Conservation (phyloP, 2,888 invertebrate species). For the Chaetogeoica ovagalla region DNA sequence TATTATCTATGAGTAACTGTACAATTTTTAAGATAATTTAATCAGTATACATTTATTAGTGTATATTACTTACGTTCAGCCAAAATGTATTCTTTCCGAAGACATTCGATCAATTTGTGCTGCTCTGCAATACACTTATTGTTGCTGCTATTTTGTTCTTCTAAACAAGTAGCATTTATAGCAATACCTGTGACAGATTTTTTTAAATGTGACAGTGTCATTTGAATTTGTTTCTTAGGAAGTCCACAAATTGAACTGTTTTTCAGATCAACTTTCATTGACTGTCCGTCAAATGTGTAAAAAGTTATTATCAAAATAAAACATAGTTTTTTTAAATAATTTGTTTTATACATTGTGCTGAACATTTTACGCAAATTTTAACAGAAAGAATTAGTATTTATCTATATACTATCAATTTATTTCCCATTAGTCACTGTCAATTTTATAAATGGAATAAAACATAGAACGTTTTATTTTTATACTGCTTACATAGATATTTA, state of each 20-base stretch:
- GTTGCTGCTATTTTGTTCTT: background rate
- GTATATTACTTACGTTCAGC: background rate
- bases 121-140: slow-evolving; percentile 4
- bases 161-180: background rate
- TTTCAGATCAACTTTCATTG: background rate
- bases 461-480: too few species aligned
- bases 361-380: background rate
- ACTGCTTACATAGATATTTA: too few species aligned
- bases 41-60: background rate
- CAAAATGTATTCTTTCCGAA: slow-evolving; percentile 18
- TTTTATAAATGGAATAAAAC: background rate
- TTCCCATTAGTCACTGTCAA: background rate
- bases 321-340: background rate
- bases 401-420: background rate
- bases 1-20: background rate
- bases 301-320: background rate
- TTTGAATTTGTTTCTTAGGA: slow-evolving; percentile 20
- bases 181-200: background rate
- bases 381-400: background rate
- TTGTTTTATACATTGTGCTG: background rate
- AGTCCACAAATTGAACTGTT: slow-evolving; percentile 25
- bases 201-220: background rate
- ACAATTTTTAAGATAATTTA: background rate
- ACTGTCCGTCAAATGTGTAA: background rate
- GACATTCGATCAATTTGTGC: slow-evolving; percentile 25